Conservation (phyloP, 2,797 vertebrate species). For the Nothura maculosa region DNA sequence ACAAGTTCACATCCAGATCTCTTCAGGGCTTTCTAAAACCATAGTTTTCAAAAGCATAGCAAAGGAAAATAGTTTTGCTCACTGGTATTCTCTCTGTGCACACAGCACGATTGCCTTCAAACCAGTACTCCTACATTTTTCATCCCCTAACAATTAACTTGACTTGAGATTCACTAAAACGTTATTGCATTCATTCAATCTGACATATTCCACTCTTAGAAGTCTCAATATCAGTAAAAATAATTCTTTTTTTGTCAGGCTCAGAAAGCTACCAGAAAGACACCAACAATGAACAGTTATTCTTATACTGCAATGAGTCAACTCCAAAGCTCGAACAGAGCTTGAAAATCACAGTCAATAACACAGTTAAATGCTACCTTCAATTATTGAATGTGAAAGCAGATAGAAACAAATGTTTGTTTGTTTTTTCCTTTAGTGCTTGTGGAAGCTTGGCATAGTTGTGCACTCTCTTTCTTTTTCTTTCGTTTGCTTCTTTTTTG, state of each 20-base stretch:
- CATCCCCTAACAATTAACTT: neutral
- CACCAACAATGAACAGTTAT: too few species aligned
- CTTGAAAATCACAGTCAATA: neutral
- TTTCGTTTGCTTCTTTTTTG: too few species aligned
- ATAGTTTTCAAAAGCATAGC: neutral
- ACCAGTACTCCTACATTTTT: neutral
- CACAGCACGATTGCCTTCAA: neutral
- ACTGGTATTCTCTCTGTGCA: neutral
- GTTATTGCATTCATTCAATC: neutral
- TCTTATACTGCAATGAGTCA: neutral
- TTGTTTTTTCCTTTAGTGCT: neutral
- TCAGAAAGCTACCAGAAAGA: neutral
- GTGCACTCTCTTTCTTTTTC: neutral
- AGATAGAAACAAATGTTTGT: accelerated
- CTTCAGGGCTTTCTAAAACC: neutral
- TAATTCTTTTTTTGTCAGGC: neutral
- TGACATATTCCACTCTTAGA: neutral
- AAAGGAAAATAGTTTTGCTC: neutral
- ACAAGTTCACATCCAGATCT: neutral
- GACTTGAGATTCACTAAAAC: neutral
- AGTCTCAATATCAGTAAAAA: neutral
- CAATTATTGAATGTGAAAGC: neutral
- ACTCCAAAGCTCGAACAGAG: neutral
- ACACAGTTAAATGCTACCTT: neutral
- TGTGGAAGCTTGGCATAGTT: neutral